phyloP scores from a whole-genome alignment of 2,113 vertebrate genomes.

The Eurystomus gularis region DNA sequence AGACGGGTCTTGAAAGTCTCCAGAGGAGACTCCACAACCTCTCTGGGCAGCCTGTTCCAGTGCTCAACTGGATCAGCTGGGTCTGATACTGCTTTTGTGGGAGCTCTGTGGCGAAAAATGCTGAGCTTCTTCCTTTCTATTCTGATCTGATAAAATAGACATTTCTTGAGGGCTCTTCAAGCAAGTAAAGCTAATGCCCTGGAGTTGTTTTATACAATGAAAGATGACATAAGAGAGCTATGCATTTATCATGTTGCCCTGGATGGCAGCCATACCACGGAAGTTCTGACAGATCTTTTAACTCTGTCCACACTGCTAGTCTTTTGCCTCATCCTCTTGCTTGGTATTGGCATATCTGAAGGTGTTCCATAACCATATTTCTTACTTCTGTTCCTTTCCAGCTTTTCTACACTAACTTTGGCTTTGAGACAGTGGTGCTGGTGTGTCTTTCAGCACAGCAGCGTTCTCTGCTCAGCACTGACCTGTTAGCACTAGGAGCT shows the following conservation, averaged over 20 bases:
- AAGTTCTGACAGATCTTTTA: not conserved
- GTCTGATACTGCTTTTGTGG: not conserved
- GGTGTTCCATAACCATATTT: not conserved
- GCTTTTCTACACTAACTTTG: not conserved
- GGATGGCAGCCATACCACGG: not conserved
- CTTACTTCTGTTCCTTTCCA: not conserved
- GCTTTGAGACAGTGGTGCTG: not conserved
- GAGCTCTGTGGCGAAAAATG: not conserved
- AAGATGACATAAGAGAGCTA: not conserved
- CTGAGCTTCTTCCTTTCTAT: not conserved
- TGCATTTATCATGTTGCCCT: not conserved
- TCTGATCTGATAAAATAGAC: not conserved
- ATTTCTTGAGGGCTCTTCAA: not conserved
- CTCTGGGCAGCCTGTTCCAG: no score
- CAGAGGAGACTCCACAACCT: no score
- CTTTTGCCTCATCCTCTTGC: not conserved
- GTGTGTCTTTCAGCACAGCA: not conserved
- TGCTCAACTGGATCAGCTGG: not conserved
- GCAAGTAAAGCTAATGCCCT: not conserved
- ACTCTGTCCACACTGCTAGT: accelerated
- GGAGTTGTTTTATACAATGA: not conserved
- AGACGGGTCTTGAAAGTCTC: no score
- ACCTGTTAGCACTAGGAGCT: not conserved
- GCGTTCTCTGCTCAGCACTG: not conserved
- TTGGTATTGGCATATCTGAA: not conserved